Base-by-base conservation (phyloP, 2,113 vertebrate species). In the Podarcis cretensis region DNA sequence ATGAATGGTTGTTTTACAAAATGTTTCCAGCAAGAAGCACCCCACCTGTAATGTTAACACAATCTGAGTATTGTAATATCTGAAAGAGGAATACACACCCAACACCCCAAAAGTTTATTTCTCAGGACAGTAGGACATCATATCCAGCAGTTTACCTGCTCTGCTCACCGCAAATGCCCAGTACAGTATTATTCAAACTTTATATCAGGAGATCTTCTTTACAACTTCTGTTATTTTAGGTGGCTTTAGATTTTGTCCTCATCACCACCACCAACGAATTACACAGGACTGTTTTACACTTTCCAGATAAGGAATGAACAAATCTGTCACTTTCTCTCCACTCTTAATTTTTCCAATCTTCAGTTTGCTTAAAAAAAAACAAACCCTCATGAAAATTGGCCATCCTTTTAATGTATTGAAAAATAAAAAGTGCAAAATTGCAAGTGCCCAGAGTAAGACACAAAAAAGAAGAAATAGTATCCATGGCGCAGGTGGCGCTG, bases 11-110 rank as follows among this genome's bases (percentile, higher is more conserved):
- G 92, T 93, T 95, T 83, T 95, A 94, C 95, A 93, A 90, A 81
- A 95, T 79, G 95, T 95, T 94, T 95, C 94, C 86, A 86, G 93
- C 85, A 89, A 94, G 94, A 94, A 88, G 89, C 93, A 93, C 86
- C 94, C 95, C 93, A 91, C 96, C 95, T 95, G 87, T 90, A 95
- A 95, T 95, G 91, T 89, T 96, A 97, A 97, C 94, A 92, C 94
- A 92, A 97, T 95, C 95, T 89, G 93, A 92, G 96, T 90, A 94
- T 88, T 91, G 43, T 92, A 94, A 92, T 87, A 83, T 95, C 92
- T 92, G 32, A 89, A 84, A 95, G 92, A 92, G 92, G 57, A 59
- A 18, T 59, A 59, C 57, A 59, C 57, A 59, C 6, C 6, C 43
- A 43, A 43, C 6, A 43, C 43, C 6, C 43, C 43, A 43, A 7